A percentile compares a stretch with the other conserved stretches of the same genome.
Evolutionary conservation across 2,797 vertebrate genomes (phyloP).

Genomic region (Pseudotriccus pelzelni): DNA sequence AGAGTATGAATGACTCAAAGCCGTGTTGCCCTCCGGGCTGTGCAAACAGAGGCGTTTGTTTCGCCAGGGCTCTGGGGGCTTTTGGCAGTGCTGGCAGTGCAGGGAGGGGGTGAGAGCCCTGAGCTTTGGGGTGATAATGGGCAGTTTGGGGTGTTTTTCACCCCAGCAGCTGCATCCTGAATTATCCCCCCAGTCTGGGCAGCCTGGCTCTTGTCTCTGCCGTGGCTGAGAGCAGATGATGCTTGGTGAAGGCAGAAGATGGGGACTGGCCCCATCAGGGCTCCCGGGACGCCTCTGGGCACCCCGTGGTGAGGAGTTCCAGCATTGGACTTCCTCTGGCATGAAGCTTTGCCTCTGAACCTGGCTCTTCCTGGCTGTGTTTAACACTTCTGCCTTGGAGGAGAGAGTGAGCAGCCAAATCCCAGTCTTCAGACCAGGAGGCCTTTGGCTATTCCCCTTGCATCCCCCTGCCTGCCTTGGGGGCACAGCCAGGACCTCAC

Average conservation of each 20-base stretch:
- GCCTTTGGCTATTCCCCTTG: neutral
- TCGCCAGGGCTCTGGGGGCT: neutral
- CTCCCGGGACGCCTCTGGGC: neutral
- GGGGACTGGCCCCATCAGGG: neutral
- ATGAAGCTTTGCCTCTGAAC: neutral
- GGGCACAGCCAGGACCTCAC: neutral
- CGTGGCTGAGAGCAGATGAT: accelerated
- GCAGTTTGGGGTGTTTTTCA: neutral
- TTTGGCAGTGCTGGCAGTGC: accelerated
- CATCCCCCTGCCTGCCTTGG: neutral
- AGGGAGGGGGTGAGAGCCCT: neutral
- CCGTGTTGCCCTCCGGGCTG: constrained; percentile 23
- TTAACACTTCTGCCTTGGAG: neutral
- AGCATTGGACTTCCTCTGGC: accelerated
- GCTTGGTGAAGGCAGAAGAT: neutral
- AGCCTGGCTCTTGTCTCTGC: neutral
- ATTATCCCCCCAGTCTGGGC: accelerated
- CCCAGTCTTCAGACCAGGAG: neutral
- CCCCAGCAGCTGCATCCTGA: neutral
- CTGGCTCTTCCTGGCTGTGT: neutral
- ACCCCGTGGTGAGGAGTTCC: accelerated
- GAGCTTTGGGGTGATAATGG: neutral
- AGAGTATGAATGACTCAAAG: constrained; percentile 42
- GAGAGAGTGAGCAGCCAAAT: neutral
- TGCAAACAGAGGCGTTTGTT: neutral